Evolutionary conservation across 37 sponge, comb jelly and placozoan genomes (phyloP).

Genomic region (Cliona cf. orientalis): DNA sequence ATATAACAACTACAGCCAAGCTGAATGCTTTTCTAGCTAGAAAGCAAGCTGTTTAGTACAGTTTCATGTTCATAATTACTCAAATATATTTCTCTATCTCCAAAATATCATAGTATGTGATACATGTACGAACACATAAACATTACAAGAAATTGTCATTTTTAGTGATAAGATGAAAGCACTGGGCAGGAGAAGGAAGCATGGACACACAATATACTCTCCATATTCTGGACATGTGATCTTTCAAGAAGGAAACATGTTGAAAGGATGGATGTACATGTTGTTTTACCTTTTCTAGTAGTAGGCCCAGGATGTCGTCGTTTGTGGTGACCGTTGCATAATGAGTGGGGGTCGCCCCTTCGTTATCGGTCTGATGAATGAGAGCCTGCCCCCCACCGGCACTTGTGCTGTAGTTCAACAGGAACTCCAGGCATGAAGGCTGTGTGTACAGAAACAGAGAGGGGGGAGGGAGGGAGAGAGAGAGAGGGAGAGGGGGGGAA

Average conservation of each 20-base stretch:
- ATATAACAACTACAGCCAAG: too few species aligned
- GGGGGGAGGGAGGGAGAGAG: neutral
- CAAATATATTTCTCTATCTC: neutral
- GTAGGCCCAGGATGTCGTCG: slow-evolving; percentile 3
- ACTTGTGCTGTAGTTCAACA: slow-evolving; percentile 29
- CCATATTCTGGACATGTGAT: too few species aligned
- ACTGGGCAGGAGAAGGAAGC: too few species aligned
- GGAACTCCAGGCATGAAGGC: slow-evolving; percentile 47
- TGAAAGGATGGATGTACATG: too few species aligned
- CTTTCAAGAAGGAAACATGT: too few species aligned
- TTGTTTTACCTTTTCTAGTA: slow-evolving; percentile 45
- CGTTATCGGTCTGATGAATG: slow-evolving; percentile 27
- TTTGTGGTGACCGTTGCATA: slow-evolving; percentile 54
- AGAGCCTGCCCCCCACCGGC: neutral
- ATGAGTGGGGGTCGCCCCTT: slow-evolving; percentile 76
- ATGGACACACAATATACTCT: too few species aligned
- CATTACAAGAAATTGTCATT: too few species aligned
- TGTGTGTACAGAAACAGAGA: slow-evolving; percentile 1
- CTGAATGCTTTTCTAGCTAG: too few species aligned
- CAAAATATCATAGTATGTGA: neutral
- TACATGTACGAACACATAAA: too few species aligned
- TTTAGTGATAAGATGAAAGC: too few species aligned
- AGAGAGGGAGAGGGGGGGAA: neutral
- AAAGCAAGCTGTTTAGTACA: too few species aligned
- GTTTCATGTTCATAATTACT: neutral